Evolutionary conservation across 1,140 invertebrate species (phyloP).

Genomic region (Anadara kagoshimensis): DNA sequence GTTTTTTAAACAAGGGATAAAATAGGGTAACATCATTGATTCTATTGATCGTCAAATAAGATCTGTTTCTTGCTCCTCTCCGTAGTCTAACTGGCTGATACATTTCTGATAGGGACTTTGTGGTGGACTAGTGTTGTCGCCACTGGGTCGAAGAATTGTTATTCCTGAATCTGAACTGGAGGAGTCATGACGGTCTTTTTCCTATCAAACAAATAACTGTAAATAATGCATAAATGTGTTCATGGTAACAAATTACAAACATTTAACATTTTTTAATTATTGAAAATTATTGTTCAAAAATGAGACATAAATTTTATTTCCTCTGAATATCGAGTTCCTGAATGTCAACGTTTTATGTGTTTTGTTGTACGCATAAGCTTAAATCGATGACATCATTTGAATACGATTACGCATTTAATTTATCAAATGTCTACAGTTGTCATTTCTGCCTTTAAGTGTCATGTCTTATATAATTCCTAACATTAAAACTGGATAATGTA

Average conservation of each 20-base stretch:
- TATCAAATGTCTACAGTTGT: too few relatives aligned
- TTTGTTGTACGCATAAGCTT: too few relatives aligned
- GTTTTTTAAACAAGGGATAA: too few relatives aligned
- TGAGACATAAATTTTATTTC: background rate
- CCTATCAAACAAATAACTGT: background rate
- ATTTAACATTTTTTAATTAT: background rate
- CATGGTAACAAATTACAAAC: background rate
- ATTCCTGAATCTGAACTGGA: slow-evolving; percentile 69
- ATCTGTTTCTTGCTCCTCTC: too few relatives aligned
- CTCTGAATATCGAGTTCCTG: background rate
- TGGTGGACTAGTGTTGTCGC: slow-evolving; percentile 51
- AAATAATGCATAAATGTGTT: background rate
- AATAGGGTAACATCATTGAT: too few relatives aligned
- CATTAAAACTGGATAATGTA: too few relatives aligned
- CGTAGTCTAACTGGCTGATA: slow-evolving; percentile 7
- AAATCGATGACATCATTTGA: too few relatives aligned
- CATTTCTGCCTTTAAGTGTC: too few relatives aligned
- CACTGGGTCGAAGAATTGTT: slow-evolving; percentile 53
- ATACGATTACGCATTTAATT: too few relatives aligned
- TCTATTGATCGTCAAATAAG: too few relatives aligned
- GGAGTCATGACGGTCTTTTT: slow-evolving; percentile 62
- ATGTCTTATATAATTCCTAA: too few relatives aligned
- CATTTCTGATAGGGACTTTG: slow-evolving; percentile 53
- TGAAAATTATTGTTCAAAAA: background rate
- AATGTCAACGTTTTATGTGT: too few relatives aligned